These are phyloP conservation scores for Pogonus chalceus DNA, from an alignment of 1,140 invertebrate species.

Conservation along the genomic window DNA sequence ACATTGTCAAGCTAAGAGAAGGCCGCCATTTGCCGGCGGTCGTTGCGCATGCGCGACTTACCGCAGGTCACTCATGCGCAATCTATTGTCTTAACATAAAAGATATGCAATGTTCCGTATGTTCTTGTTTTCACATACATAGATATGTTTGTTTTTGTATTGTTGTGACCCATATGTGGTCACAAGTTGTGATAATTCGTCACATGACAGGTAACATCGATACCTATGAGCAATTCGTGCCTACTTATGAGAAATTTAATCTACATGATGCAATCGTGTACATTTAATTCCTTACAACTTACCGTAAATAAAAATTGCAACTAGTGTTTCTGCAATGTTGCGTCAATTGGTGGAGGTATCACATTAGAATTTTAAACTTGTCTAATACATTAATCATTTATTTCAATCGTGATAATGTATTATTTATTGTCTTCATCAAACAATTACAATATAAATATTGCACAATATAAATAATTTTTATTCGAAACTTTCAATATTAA, in stretches of 20 bases:
- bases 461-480: too few relatives aligned
- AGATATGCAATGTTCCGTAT: neutral
- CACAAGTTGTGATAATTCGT: neutral
- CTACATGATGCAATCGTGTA: neutral
- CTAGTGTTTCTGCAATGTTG: too few relatives aligned
- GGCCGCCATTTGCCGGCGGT: neutral
- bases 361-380: too few relatives aligned
- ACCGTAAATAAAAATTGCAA: too few relatives aligned
- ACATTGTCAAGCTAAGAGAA: slow-evolving; percentile 1
- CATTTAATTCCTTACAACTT: neutral
- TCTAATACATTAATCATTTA: too few relatives aligned
- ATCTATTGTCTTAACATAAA: neutral
- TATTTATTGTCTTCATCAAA: too few relatives aligned
- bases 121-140: neutral
- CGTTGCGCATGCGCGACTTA: neutral
- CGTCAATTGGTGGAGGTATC: too few relatives aligned
- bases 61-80: neutral
- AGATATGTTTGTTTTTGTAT: too few relatives aligned
- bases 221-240: slow-evolving; percentile 3
- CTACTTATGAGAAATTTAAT: neutral
- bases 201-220: neutral
- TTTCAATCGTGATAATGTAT: too few relatives aligned
- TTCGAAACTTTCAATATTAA: too few relatives aligned
- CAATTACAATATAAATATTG: too few relatives aligned
- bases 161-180: slow-evolving; percentile 1